These are phyloP conservation scores for Sipha maydis DNA, from an alignment of 2,888 invertebrate species.

Conservation along the genomic window DNA sequence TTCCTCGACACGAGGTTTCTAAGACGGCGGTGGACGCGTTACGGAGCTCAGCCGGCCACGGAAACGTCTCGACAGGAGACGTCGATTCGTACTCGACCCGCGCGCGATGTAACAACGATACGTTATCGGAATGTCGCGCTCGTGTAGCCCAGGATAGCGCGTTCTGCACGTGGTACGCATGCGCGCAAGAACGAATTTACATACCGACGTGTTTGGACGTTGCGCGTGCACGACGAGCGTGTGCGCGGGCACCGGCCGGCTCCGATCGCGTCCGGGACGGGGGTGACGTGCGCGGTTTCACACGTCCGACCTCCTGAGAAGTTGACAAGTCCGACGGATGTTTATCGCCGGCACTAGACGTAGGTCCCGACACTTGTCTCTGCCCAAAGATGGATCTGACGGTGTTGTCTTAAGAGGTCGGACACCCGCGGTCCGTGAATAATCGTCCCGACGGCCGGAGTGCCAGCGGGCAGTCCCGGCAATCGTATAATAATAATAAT, in stretches of 20 bases:
- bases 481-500: slow-evolving; percentile 50
- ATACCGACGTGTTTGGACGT: background rate
- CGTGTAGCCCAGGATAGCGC: too few relatives aligned
- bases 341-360: slow-evolving; percentile 19
- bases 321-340: slow-evolving; percentile 51
- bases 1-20: too few relatives aligned
- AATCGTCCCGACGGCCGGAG: slow-evolving; percentile 40
- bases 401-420: slow-evolving; percentile 49
- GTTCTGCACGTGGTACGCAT: background rate
- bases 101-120: too few relatives aligned
- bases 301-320: slow-evolving; percentile 40
- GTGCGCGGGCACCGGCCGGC: background rate
- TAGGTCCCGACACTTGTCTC: background rate
- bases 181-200: background rate
- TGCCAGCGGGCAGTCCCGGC: slow-evolving; percentile 41
- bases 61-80: too few relatives aligned
- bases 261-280: background rate
- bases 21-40: too few relatives aligned
- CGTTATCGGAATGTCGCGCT: too few relatives aligned
- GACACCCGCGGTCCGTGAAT: slow-evolving; percentile 58
- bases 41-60: too few relatives aligned
- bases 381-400: slow-evolving; percentile 31
- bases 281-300: slow-evolving; percentile 47
- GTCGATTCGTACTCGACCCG: too few relatives aligned
- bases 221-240: background rate